Evolutionary conservation across 2,113 vertebrate species (phyloP), one percentile per base, ranked within the genome.

Genomic region (Syngnathus typhle): DNA sequence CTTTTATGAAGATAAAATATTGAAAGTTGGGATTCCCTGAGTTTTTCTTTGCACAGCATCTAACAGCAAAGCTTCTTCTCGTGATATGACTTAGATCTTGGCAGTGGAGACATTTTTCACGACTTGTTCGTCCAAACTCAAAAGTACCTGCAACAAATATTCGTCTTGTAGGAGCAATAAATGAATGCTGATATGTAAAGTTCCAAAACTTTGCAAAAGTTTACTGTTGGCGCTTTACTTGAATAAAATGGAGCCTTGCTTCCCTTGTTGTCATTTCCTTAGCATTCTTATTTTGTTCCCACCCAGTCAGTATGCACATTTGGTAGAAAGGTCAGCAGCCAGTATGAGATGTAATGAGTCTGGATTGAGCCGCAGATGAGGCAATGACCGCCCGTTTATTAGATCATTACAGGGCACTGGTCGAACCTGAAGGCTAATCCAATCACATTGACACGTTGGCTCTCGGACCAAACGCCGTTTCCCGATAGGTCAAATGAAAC

Each of bases 341-440:
- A 18, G 23, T 11, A 19, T 76, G 73, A 64, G 60, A 69, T 62
- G 68, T 81, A 64, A 82, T 64, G 55, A 69, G 72, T 75, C 76
- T 70, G 56, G 52, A 19, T 38, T 72, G 60, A 39, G 72, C 39
- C 37, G 60, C 64, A 55, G 61, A 68, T 47, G 32, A 67, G 65
- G 56, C 61, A 72, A 55, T 78, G 67, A 72, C 63, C 12, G 38
- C 38, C 60, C 68, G 65, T 77, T 79, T 84, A 81, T 86, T 70
- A 70, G 76, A 78, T 76, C 68, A 58, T 72, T 72, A 65, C 64
- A 60, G 46, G 41, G 55, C 70, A 63, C 58, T 39, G 69, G 72
- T 72, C 73, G 79, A 71, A 67, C n/a, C 58, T 46, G 73, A 56
- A 60, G 52, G 64, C 68, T 82, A 60, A 64, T 81, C 73, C 70